Base-by-base conservation (phyloP, 1,140 invertebrate species). In the Conopomorpha cramerella region DNA sequence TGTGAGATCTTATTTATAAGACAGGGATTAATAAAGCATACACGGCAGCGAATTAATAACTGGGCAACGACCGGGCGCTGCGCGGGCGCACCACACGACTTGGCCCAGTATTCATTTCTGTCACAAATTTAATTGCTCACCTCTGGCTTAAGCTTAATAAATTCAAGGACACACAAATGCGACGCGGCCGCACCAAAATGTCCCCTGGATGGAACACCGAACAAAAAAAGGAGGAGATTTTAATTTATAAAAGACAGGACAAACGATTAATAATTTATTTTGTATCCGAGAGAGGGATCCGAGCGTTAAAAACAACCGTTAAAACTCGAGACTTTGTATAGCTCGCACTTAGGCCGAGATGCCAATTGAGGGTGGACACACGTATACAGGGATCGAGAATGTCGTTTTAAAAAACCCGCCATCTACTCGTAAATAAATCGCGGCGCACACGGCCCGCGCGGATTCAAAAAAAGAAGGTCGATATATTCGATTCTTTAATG, bases 221-320 rank as follows among this genome's bases (percentile, higher is more conserved):
- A 45, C 55, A 47, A 63, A 76, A 76, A 74, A 76, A 71, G 67
- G 60, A 49, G 62, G 49, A 49, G 53, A 71, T 72, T 73, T 76
- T 76, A 76, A 76, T 76, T 76, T 76, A 73, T 76, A 76, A 71
- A 68, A 67, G 71, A 76, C 71, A 76, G 71, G 71, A 76, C 71
- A 76, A 76, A 76, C 71, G 71, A 76, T 76, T 76, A 76, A 76
- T 76, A 76, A 76, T 76, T 76, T 76, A 76, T 76, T 76, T 76
- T 68, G 61, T 54, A 64, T 64, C 61, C 46, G 55, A 54, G 59
- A 58, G 53, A 56, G 50, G 13, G 60, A 50, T 47, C 46, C 51
- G 63, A 62, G 67, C 65, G 64, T 71, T 72, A 68, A 71, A 71
- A 72, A 72, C 60, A 71, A 71, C 67, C 67, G 71, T 76, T 76